Evolutionary conservation across 2,113 vertebrate genomes (phyloP), one percentile per base, ranked within the genome.

Genomic region (Ammospiza caudacuta): DNA sequence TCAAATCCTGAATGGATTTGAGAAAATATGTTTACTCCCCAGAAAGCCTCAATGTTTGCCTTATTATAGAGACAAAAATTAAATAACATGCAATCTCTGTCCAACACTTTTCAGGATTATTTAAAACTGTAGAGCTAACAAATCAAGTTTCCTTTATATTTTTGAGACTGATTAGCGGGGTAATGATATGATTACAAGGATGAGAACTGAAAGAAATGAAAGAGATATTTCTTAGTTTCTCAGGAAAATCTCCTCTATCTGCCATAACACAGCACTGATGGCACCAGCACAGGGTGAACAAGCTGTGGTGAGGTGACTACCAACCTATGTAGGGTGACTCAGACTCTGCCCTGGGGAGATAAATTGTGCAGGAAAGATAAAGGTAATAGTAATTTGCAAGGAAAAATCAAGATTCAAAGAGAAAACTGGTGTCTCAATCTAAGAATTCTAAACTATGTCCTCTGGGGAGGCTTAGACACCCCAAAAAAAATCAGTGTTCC

Each of bases 81-180:
- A 79, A 96, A 43, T 73, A 85, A 58, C 51, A 9, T 47, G 33
- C 63, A 89, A 93, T 95, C 67, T 92, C 37, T 82, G 33, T 59
- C 75, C 61, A 82, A 33, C 37, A 59, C 89, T 96, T 91, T 83
- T 90, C 47, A 49, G 74, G 29, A 77, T 95, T 85, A 72, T 94
- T 96, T 95, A 90, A 96, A 96, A 74, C 43, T 85, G 19, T 11
- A 55, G 66, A 89, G n/a, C 28, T 78, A 90, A 81, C 14, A 81
- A 74, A 86, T 46, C 0, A 2, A 61, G 39, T 88, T 95, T 83
- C 18, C 69, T 77, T 76, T 89, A 27, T 86, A 86, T 92, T 96
- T 78, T 54, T 79, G 74, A 72, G 33, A 17, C 49, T 84, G 19
- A 49, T 68, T 79, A 67, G 35, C 2, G 5, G 9, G 37, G 7